phyloP scores from a whole-genome alignment of 2,888 invertebrate species.

The Taenaris catops region DNA sequence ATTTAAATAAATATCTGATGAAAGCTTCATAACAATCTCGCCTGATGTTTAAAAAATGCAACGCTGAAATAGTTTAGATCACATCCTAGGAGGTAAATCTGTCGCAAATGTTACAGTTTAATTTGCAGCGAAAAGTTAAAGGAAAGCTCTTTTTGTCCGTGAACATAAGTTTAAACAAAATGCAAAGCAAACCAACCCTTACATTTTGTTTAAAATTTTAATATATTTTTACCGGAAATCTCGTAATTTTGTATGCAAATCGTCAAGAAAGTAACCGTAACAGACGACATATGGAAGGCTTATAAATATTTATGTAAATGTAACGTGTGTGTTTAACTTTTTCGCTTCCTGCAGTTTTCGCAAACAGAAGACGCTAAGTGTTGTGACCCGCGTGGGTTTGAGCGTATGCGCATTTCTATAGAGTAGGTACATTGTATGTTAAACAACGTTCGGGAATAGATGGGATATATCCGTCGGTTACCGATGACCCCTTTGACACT shows the following conservation, averaged over 20 bases:
- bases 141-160: too few relatives aligned
- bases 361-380: constrained; percentile 25
- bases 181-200: too few relatives aligned
- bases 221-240: neutral
- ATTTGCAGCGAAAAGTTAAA: too few relatives aligned
- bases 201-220: constrained; percentile 22
- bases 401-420: constrained; percentile 61
- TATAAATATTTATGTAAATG: constrained; percentile 43
- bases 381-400: constrained; percentile 30
- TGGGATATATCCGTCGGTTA: constrained; percentile 54
- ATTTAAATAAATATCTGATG: too few relatives aligned
- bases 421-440: constrained; percentile 61
- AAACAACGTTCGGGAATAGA: constrained; percentile 41
- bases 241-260: constrained; percentile 25
- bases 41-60: too few relatives aligned
- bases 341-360: constrained; percentile 24
- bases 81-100: too few relatives aligned
- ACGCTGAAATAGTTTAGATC: too few relatives aligned
- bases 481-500: constrained; percentile 53
- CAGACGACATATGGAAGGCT: constrained; percentile 30
- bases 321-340: constrained; percentile 31
- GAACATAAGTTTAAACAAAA: too few relatives aligned
- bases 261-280: constrained; percentile 17
- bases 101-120: too few relatives aligned
- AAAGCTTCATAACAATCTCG: too few relatives aligned